Evolutionary conservation across 2,888 invertebrate species (phyloP).

Genomic region (Napeogenes inachia): DNA sequence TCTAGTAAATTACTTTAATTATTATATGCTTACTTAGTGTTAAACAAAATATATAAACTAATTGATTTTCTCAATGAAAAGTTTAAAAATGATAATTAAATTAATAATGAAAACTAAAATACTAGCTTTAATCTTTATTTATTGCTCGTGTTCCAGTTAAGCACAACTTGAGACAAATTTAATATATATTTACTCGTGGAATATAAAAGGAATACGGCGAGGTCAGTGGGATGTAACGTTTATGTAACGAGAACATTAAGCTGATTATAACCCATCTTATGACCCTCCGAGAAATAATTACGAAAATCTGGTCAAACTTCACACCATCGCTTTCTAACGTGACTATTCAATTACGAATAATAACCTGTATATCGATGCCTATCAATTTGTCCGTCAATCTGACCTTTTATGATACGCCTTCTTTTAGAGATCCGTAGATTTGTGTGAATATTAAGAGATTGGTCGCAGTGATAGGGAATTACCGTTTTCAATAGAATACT

Average conservation of each 20-base stretch:
- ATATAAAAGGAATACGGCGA: neutral
- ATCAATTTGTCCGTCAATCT: constrained; percentile 58
- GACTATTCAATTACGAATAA: constrained; percentile 66
- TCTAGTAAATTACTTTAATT: too few relatives aligned
- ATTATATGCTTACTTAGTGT: too few relatives aligned
- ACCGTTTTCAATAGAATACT: too few relatives aligned
- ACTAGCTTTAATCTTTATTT: too few relatives aligned
- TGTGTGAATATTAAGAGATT: constrained; percentile 4
- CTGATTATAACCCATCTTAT: constrained; percentile 51
- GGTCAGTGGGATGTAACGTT: neutral
- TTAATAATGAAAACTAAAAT: too few relatives aligned
- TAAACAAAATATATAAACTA: too few relatives aligned
- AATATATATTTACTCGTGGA: too few relatives aligned
- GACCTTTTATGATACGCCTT: constrained; percentile 31
- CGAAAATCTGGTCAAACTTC: constrained; percentile 40
- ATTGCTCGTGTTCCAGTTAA: too few relatives aligned
- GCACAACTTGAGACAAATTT: too few relatives aligned
- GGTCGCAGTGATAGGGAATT: too few relatives aligned
- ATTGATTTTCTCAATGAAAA: too few relatives aligned
- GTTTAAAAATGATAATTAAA: too few relatives aligned
- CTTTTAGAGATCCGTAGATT: constrained; percentile 23
- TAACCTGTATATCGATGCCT: constrained; percentile 57
- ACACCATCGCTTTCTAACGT: constrained; percentile 47
- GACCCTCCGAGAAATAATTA: constrained; percentile 51
- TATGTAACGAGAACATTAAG: constrained; percentile 38